Evolutionary conservation across 2,113 vertebrate species (phyloP).

Genomic region (Tragelaphus scriptus): DNA sequence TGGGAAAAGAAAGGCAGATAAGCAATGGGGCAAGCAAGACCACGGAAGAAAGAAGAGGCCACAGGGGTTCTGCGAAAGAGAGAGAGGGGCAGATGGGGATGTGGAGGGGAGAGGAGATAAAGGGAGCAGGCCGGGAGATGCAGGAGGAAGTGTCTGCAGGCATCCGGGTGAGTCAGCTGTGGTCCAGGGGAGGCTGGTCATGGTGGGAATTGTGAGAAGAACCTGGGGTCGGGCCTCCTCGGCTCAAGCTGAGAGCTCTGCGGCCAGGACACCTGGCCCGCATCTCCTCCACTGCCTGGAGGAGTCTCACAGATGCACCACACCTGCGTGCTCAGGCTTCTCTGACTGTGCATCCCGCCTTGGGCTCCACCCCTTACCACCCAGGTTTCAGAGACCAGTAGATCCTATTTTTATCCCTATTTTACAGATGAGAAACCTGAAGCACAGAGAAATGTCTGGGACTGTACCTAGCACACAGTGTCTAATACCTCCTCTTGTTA

Average conservation of each 20-base stretch:
- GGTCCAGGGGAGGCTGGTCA: not conserved
- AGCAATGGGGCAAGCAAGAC: not conserved
- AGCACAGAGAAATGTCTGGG: not conserved
- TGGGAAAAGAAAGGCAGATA: not conserved
- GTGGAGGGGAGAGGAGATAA: not conserved
- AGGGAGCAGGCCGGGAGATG: not conserved
- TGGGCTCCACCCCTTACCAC: not conserved
- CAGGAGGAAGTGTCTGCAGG: not conserved
- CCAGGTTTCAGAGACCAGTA: not conserved
- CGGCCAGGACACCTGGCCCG: accelerated
- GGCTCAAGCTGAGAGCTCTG: not conserved
- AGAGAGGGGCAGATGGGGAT: not conserved
- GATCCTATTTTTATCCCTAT: not conserved
- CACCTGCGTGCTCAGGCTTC: too few species aligned
- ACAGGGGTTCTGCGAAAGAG: not conserved
- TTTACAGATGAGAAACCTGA: not conserved
- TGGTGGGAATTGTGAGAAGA: not conserved
- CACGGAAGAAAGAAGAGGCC: not conserved
- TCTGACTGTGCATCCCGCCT: not conserved
- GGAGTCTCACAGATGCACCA: not conserved
- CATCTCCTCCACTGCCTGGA: not conserved
- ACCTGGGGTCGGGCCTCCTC: accelerated
- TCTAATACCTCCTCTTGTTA: not conserved
- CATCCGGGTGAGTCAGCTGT: too few species aligned
- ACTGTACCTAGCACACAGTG: not conserved